Conservation (phyloP, 2,113 vertebrate species). For the Neolamprologus longior region DNA sequence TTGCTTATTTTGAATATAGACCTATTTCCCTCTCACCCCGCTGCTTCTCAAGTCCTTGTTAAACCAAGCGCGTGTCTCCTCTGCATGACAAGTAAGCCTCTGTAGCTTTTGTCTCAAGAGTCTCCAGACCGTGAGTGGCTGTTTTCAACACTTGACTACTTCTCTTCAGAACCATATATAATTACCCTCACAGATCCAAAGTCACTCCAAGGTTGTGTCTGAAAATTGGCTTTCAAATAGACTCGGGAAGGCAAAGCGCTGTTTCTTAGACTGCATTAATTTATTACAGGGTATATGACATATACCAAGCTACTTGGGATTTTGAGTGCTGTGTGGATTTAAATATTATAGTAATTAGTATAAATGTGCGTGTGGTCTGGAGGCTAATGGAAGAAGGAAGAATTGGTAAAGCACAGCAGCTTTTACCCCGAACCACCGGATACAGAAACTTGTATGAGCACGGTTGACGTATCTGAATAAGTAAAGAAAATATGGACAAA, state of each 20-base stretch:
- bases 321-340: neutral
- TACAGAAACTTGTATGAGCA: neutral
- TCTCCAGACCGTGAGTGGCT: constrained; percentile 32
- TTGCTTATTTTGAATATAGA: constrained; percentile 27
- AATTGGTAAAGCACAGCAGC: neutral
- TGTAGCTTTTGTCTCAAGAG: constrained; percentile 54
- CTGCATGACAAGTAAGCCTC: constrained; percentile 57
- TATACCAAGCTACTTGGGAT: neutral
- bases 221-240: constrained; percentile 49
- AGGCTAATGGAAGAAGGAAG: neutral
- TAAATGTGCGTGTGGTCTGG: neutral
- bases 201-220: constrained; percentile 53
- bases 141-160: constrained; percentile 55
- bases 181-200: constrained; percentile 49
- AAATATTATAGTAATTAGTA: neutral
- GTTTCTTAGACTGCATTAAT: constrained; percentile 3
- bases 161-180: constrained; percentile 40
- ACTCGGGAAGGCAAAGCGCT: constrained; percentile 12
- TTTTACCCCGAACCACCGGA: neutral
- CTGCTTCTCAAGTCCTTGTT: constrained; percentile 25
- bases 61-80: constrained; percentile 23
- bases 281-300: constrained; percentile 16
- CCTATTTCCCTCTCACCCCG: neutral
- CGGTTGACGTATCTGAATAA: neutral
- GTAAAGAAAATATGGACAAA: neutral